A percentile compares a stretch with the other conserved stretches of the same genome.
Evolutionary conservation across 2,113 vertebrate species (phyloP).

Genomic region (Amphiprion percula): DNA sequence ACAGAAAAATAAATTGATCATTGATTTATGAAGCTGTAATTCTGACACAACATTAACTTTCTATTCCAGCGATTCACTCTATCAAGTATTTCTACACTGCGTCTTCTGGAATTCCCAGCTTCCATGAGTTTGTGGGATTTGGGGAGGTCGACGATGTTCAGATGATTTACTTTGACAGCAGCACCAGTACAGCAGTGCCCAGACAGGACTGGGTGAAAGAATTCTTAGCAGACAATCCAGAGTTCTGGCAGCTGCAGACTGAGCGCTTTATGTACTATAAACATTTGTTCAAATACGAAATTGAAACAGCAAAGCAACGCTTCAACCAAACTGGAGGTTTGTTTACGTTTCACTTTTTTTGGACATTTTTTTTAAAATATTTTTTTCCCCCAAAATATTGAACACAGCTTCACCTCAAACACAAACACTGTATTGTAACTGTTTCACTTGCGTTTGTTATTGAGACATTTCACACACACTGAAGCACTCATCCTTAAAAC

Average conservation of each 20-base stretch:
- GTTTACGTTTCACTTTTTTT: constrained; percentile 28
- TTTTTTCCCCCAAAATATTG: too few relatives aligned
- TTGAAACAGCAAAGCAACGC: not conserved
- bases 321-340: constrained; percentile 72
- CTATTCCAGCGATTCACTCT: constrained; percentile 43
- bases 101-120: constrained; percentile 1
- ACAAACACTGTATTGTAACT: too few relatives aligned
- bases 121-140: constrained; percentile 59
- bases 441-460: too few relatives aligned
- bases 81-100: constrained; percentile 54
- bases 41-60: not conserved
- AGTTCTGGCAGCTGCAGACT: constrained; percentile 15
- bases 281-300: constrained; percentile 27
- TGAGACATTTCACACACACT: too few relatives aligned
- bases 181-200: not conserved
- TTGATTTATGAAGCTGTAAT: not conserved
- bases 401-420: too few relatives aligned
- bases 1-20: too few relatives aligned
- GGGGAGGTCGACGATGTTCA: constrained; percentile 38
- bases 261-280: fast-evolving
- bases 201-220: constrained; percentile 63
- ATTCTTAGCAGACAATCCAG: not conserved
- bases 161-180: constrained; percentile 38
- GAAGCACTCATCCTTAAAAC: too few relatives aligned
- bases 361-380: too few relatives aligned